phyloP scores from a whole-genome alignment of 1,140 invertebrate species.

The Manduca sexta region DNA sequence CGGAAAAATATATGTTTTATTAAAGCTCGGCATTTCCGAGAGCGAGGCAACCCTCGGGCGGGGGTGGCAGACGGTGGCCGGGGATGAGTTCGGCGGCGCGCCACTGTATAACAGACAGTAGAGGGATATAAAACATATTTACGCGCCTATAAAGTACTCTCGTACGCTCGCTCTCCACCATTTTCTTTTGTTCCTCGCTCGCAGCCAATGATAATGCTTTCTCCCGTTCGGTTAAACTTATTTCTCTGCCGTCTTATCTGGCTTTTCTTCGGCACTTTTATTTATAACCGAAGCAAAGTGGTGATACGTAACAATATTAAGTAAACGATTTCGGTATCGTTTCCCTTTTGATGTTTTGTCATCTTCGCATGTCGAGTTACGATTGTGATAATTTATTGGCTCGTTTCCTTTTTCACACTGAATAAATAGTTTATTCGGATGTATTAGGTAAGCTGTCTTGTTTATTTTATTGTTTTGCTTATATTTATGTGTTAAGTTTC shows the following conservation, averaged over 20 bases:
- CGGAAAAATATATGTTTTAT: constrained; percentile 73
- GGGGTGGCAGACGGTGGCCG: constrained; percentile 1
- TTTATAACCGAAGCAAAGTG: constrained; percentile 59
- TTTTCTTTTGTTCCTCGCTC: constrained; percentile 70
- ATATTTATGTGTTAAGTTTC: neutral
- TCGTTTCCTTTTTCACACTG: too few relatives aligned
- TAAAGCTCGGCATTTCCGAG: constrained; percentile 73
- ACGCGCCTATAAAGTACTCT: constrained; percentile 73
- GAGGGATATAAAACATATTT: constrained; percentile 73
- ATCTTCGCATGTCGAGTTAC: constrained; percentile 6
- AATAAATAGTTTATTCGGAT: too few relatives aligned
- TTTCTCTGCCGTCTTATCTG: constrained; percentile 67
- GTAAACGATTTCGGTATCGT: constrained; percentile 45
- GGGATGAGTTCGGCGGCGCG: constrained; percentile 45
- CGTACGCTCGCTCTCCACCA: constrained; percentile 68
- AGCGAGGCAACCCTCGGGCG: constrained; percentile 60
- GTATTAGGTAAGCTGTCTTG: too few relatives aligned
- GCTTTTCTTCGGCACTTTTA: constrained; percentile 63
- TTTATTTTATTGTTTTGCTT: neutral
- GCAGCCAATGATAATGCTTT: constrained; percentile 70
- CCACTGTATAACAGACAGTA: constrained; percentile 70
- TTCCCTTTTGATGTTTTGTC: constrained; percentile 27
- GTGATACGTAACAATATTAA: constrained; percentile 47
- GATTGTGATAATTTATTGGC: neutral
- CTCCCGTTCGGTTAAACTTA: constrained; percentile 70